Conservation (phyloP, 2,888 invertebrate genomes). For the Mystacides longicornis region DNA sequence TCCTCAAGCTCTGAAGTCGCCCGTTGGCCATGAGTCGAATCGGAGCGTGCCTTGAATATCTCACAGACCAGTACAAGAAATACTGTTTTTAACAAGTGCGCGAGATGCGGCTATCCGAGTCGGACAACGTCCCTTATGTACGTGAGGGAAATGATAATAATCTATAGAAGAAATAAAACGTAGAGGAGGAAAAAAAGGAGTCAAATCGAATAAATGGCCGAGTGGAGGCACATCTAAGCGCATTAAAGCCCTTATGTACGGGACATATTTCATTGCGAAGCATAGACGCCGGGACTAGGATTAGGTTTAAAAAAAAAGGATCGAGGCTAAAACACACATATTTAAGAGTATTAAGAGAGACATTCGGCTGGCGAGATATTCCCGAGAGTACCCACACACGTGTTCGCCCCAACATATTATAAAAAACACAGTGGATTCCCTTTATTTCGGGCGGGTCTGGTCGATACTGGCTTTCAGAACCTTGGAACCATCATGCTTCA, state of each 20-base stretch:
- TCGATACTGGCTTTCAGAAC: too few species aligned
- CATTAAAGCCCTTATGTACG: neutral
- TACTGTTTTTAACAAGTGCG: constrained; percentile 1
- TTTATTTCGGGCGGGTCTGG: too few species aligned
- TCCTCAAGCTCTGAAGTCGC: neutral
- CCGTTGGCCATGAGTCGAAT: neutral
- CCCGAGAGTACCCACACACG: too few species aligned
- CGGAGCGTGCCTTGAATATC: neutral
- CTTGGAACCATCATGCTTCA: neutral
- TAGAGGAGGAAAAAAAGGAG: neutral
- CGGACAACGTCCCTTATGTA: constrained; percentile 3
- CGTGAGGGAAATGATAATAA: neutral
- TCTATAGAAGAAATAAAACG: neutral
- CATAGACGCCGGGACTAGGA: neutral
- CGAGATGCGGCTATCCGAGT: neutral
- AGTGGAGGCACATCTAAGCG: neutral
- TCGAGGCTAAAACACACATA: too few species aligned
- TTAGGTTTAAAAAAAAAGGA: neutral
- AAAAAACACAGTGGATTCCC: too few species aligned
- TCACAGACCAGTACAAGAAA: neutral
- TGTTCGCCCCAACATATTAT: too few species aligned
- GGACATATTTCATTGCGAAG: neutral
- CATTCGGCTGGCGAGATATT: too few species aligned
- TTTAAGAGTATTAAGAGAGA: too few species aligned
- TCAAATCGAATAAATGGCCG: neutral